A percentile compares a stretch with the other conserved stretches of the same genome.
Conservation (phyloP, 2,113 vertebrate species). For the Lathamus discolor region DNA sequence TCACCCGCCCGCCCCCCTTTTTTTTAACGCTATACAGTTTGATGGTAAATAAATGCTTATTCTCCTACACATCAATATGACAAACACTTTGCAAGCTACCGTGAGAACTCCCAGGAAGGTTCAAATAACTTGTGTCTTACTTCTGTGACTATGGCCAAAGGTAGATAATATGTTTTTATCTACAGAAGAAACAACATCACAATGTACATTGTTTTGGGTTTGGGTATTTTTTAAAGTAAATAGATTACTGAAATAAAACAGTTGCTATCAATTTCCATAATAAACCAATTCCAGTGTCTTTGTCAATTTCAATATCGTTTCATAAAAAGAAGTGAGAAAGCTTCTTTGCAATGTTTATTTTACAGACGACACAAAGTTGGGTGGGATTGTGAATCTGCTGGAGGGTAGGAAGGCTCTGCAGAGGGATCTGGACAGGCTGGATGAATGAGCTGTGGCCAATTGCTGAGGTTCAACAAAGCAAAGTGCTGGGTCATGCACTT, state of each 20-base stretch:
- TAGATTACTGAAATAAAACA: background rate
- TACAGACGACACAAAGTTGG: background rate
- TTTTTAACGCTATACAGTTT: background rate
- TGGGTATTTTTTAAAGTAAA: background rate
- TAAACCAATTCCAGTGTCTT: background rate
- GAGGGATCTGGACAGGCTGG: background rate
- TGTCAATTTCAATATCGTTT: background rate
- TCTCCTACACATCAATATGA: background rate
- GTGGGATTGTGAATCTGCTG: background rate
- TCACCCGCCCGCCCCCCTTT: accelerated
- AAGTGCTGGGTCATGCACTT: background rate
- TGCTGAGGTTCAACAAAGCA: background rate
- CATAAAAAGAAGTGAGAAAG: background rate
- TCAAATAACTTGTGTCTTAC: background rate
- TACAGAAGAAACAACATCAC: background rate
- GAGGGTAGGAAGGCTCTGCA: background rate
- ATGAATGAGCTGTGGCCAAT: background rate
- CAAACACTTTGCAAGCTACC: background rate
- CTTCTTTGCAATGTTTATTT: background rate
- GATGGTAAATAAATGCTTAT: background rate
- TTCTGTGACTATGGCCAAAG: background rate
- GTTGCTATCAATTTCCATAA: background rate
- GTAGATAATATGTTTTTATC: background rate
- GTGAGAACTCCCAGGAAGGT: background rate
- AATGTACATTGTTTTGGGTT: background rate